Percentiles rank a stretch among this genome's conserved stretches.
Evolutionary conservation across 2,113 vertebrate genomes (phyloP).

Genomic region (Dipodomys merriami): DNA sequence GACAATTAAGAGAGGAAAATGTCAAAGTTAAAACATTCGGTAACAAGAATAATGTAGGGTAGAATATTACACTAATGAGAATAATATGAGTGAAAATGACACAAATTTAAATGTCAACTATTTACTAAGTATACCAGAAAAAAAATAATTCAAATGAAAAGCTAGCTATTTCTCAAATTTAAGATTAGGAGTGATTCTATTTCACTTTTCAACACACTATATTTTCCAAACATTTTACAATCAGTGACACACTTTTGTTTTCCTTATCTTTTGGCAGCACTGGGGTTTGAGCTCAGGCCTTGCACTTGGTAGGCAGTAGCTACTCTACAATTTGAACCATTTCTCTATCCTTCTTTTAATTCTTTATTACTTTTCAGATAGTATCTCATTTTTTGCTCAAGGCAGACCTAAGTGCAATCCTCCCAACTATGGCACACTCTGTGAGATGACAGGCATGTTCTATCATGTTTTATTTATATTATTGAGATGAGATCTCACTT

Average conservation of each 20-base stretch:
- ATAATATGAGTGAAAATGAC: conserved; percentile 1
- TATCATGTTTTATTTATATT: too few relatives aligned
- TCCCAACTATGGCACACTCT: too few relatives aligned
- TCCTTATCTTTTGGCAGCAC: too few relatives aligned
- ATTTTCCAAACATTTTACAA: background rate
- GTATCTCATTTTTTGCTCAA: too few relatives aligned
- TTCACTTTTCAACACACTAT: background rate
- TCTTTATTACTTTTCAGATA: too few relatives aligned
- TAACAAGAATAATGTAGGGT: background rate
- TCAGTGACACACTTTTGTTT: background rate
- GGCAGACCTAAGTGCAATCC: too few relatives aligned
- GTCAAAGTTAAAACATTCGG: conserved; percentile 14
- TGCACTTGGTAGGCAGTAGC: too few relatives aligned
- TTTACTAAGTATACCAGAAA: background rate
- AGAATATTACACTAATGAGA: conserved; percentile 32
- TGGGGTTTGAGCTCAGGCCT: too few relatives aligned
- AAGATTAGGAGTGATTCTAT: background rate
- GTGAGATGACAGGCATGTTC: too few relatives aligned
- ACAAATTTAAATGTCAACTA: background rate
- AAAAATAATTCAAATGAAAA: conserved; percentile 48
- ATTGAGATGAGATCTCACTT: too few relatives aligned
- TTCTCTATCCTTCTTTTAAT: too few relatives aligned
- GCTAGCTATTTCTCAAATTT: background rate
- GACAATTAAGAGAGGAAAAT: conserved; percentile 28
- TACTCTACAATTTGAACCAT: too few relatives aligned